These are phyloP conservation scores for Metallyticus violacea DNA, from an alignment of 2,888 invertebrate genomes.

Conservation along the genomic window DNA sequence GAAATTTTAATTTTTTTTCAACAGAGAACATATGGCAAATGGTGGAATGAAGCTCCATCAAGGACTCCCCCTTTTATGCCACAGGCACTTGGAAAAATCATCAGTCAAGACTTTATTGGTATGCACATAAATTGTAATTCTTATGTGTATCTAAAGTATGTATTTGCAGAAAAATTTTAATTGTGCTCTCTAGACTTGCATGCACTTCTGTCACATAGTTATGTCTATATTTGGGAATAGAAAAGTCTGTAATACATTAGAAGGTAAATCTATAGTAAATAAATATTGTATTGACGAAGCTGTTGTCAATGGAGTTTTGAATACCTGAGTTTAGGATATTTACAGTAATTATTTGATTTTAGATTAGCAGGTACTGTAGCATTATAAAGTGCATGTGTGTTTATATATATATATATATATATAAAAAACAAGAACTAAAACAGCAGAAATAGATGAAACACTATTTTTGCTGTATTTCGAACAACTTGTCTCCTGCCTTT, in stretches of 20 bases:
- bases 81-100: conserved; percentile 60
- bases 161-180: background rate
- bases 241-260: background rate
- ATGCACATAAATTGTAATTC: conserved; percentile 38
- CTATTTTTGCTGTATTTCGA: no score
- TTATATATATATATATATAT: no score
- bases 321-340: no score
- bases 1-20: conserved; percentile 35
- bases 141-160: background rate
- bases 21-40: conserved; percentile 79
- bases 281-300: no score
- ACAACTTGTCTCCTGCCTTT: no score
- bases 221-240: background rate
- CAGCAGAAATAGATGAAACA: no score
- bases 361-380: no score
- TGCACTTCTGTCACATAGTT: background rate
- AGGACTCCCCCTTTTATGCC: conserved; percentile 67
- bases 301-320: no score
- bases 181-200: background rate
- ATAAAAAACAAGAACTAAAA: no score
- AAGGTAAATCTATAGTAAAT: background rate
- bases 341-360: no score
- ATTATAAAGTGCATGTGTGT: no score
- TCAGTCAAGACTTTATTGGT: conserved; percentile 81
- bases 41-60: conserved; percentile 81